Conservation (phyloP, 2,797 vertebrate genomes). For the Parauchenoglanis ngamensis region DNA sequence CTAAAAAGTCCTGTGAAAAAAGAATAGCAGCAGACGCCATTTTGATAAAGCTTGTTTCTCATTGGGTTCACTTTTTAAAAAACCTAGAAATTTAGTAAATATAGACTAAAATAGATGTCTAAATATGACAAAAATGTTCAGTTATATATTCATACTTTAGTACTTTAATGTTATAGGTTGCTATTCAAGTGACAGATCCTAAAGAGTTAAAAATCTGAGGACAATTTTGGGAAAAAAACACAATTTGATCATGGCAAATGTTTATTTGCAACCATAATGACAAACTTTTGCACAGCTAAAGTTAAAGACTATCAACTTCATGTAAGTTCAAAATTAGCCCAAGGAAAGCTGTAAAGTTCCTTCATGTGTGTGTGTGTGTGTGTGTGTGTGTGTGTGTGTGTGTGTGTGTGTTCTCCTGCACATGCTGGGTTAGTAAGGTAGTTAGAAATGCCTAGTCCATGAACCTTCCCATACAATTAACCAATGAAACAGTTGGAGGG, state of each 20-base stretch:
- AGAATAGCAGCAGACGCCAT: slow-evolving; percentile 55
- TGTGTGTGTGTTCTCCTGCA: slow-evolving; percentile 30
- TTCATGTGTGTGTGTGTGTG: background rate
- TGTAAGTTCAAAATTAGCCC: background rate
- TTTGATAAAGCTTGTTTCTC: slow-evolving; percentile 50
- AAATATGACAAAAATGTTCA: background rate
- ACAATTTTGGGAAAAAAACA: background rate
- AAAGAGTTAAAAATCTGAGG: too few species aligned
- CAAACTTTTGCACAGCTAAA: background rate
- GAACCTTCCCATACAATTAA: slow-evolving; percentile 55
- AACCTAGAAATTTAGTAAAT: background rate
- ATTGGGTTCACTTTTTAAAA: background rate
- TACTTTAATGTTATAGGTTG: background rate
- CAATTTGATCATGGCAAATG: background rate
- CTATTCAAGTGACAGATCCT: background rate
- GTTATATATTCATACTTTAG: background rate
- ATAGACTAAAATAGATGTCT: background rate
- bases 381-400: background rate
- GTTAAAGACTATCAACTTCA: background rate
- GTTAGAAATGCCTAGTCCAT: slow-evolving; percentile 47
- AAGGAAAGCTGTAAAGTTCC: background rate
- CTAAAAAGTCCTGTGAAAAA: slow-evolving; percentile 54
- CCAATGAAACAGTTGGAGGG: slow-evolving; percentile 54
- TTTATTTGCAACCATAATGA: background rate
- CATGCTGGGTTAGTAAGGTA: slow-evolving; percentile 38